Evolutionary conservation across 2,888 invertebrate genomes (phyloP).

Genomic region (Mesoligia furuncula): DNA sequence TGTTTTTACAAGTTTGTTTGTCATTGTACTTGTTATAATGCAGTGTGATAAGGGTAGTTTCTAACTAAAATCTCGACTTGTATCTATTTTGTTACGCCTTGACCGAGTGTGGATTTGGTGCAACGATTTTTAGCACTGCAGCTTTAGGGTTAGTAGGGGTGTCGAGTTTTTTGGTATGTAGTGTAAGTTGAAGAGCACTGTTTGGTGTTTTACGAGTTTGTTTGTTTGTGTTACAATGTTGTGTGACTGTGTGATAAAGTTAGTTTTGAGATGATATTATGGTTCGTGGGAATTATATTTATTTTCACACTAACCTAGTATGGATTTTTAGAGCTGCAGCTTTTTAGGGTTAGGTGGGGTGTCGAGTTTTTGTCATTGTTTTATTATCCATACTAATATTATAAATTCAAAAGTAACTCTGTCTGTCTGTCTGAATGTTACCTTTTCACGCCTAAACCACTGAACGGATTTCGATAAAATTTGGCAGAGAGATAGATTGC

Average conservation of each 20-base stretch:
- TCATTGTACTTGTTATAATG: neutral
- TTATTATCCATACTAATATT: no score
- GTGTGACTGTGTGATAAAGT: neutral
- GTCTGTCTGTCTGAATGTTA: no score
- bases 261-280: constrained; percentile 54
- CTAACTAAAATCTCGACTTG: constrained; percentile 59
- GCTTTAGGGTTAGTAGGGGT: constrained; percentile 46
- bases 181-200: neutral
- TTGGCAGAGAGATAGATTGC: no score
- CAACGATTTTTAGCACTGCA: constrained; percentile 75
- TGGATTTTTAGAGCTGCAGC: constrained; percentile 74
- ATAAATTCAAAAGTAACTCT: no score
- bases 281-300: constrained; percentile 63
- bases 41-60: neutral
- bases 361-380: constrained; percentile 12
- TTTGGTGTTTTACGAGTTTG: neutral
- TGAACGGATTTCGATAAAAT: no score
- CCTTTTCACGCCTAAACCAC: no score
- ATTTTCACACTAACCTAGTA: constrained; percentile 76
- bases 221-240: neutral
- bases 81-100: constrained; percentile 71
- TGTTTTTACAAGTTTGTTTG: neutral
- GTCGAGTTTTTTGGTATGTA: constrained; percentile 3
- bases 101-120: constrained; percentile 77
- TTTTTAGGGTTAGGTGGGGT: constrained; percentile 41